Conservation (phyloP, 2,113 vertebrate species). For the Eulemur rufifrons region DNA sequence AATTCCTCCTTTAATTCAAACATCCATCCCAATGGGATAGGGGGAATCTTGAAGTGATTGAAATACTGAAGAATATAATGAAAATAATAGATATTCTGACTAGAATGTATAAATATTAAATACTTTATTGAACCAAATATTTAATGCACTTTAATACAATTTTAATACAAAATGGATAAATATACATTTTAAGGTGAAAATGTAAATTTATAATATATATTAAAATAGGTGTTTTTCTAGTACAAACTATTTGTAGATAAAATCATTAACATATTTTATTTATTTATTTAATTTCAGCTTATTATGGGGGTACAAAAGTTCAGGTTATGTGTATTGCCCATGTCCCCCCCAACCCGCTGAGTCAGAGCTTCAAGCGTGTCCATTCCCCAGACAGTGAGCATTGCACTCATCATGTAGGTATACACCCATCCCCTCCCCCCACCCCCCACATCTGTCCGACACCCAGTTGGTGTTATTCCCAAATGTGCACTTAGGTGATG, state of each 20-base stretch:
- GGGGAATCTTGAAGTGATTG: not conserved
- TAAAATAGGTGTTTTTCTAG: not conserved
- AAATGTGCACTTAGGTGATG: no score
- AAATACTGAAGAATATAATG: slow-evolving; percentile 41
- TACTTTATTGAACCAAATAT: slow-evolving; percentile 3
- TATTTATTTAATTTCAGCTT: no score
- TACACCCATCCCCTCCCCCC: no score
- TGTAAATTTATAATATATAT: not conserved
- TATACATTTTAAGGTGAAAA: not conserved
- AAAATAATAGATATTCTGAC: not conserved
- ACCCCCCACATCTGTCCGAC: no score
- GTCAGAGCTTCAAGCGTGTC: no score
- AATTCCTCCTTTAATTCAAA: not conserved
- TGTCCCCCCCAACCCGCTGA: no score
- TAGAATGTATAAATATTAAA: slow-evolving; percentile 36
- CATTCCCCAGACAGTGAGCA: no score
- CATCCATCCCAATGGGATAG: not conserved
- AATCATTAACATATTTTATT: not conserved
- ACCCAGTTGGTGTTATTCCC: no score
- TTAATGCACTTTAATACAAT: slow-evolving; percentile 6
- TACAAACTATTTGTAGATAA: slow-evolving; percentile 13
- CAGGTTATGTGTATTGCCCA: no score
- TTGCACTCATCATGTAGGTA: no score
- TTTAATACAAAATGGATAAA: not conserved
- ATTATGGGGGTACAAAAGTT: no score